Base-by-base conservation (phyloP, 2,888 invertebrate species). In the Xestia rhomboidea region DNA sequence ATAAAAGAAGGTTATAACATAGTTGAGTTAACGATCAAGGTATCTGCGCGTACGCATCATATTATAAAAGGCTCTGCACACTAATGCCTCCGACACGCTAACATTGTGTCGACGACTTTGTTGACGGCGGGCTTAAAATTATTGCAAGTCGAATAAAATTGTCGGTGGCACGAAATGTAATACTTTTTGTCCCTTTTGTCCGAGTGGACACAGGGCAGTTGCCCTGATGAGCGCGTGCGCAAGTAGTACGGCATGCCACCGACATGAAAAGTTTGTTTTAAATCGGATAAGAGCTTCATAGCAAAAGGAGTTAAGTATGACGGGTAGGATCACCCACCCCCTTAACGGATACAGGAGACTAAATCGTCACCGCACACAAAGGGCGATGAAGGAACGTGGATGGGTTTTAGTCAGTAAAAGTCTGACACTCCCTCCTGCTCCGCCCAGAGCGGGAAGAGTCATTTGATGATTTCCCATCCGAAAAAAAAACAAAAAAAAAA, bases 1-100 rank as follows among this genome's bases (percentile, higher is more conserved):
- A 94, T 95, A 94, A 93, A 93, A 94, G 92, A 93, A 93, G 93
- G 90, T 89, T 92, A 89, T 94, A 94, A 94, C 89, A 91, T 93
- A 92, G 91, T 91, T 89, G 88, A 93, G 89, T 91, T 93, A 94
- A 93, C 89, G 93, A 92, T 84, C 85, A 80, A 76, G 84, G 72
- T 81, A 84, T 84, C 88, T 87, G 83, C 83, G 79, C 82, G 84
- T 82, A 89, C 88, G 87, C 88, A 82, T 68, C 79, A 78, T 75
- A 80, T 88, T 89, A 86, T 87, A 64, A 64, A 64, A n/a, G 64
- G 41, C 41, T 64, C 41, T 41, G 18, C 41, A 64, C 27, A 64
- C 38, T 6, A n/a, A 38, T n/a, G 24, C 11, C 11, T 0, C 34
- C 30, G 15, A 38, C 38, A 24, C 6, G 6, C 27, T 27, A 57